Conservation (phyloP, 2,797 vertebrate species). For the Hafferia zeledoni region DNA sequence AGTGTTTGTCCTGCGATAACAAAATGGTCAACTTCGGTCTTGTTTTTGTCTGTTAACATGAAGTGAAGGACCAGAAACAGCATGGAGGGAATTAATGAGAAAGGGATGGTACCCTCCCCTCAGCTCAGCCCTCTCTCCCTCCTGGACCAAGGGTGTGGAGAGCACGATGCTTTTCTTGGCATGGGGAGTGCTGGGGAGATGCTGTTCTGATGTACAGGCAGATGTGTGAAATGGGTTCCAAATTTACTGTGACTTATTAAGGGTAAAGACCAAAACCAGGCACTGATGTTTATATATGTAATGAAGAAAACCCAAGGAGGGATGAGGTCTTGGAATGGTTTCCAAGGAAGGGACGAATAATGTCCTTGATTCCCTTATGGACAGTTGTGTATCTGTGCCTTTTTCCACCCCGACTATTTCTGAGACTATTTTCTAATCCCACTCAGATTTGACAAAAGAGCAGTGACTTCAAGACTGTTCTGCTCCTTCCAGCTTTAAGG, state of each 20-base stretch:
- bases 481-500: background rate
- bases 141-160: accelerated
- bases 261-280: background rate
- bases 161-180: background rate
- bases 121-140: background rate
- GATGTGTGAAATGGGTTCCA: background rate
- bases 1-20: background rate
- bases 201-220: background rate
- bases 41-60: background rate
- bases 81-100: background rate
- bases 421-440: background rate
- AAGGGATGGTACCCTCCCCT: background rate
- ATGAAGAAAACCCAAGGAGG: background rate
- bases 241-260: background rate
- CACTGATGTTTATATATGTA: background rate
- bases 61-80: background rate
- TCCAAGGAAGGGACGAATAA: background rate
- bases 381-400: background rate
- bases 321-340: background rate
- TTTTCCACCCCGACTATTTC: background rate
- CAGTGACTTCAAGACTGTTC: background rate
- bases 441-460: background rate
- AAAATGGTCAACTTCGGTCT: background rate
- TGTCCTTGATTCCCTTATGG: background rate
- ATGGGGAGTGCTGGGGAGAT: background rate